Percentiles rank a stretch among this genome's conserved stretches.
Evolutionary conservation across 2,888 invertebrate species (phyloP).

Genomic region (Prosapia bicincta): DNA sequence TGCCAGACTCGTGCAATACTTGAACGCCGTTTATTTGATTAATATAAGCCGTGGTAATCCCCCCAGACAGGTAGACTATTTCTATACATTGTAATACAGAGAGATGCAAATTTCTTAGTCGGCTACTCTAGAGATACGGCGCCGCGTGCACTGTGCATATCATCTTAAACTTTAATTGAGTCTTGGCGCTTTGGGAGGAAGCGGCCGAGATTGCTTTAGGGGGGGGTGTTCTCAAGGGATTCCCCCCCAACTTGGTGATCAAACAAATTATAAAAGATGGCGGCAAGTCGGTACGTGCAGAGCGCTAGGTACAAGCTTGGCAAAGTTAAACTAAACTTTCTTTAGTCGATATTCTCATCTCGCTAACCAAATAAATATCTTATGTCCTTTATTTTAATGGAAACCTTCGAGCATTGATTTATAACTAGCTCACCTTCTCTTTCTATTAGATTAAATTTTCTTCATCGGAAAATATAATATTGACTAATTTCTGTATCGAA

Average conservation of each 20-base stretch:
- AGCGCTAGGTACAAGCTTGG: conserved; percentile 4
- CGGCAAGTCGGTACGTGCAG: conserved; percentile 32
- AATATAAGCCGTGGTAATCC: no score
- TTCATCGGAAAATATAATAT: no score
- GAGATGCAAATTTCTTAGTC: conserved; percentile 23
- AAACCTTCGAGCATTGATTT: neutral
- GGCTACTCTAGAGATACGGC: neutral
- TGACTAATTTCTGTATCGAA: no score
- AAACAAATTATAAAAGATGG: conserved; percentile 50
- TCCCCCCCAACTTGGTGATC: conserved; percentile 43
- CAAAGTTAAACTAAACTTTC: neutral
- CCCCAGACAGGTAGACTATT: no score
- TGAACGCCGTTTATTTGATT: no score
- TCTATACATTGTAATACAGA: neutral
- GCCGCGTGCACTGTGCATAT: conserved; percentile 48
- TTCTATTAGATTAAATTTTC: neutral
- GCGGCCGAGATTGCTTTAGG: conserved; percentile 35
- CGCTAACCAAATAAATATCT: neutral
- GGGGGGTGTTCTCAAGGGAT: conserved; percentile 35
- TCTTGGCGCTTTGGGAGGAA: conserved; percentile 53
- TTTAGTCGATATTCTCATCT: neutral
- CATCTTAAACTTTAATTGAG: conserved; percentile 72
- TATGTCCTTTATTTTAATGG: neutral
- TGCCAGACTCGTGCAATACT: no score
- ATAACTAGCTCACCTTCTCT: neutral